Conservation (phyloP, 2,797 vertebrate genomes). For the Darevskia nairensis region DNA sequence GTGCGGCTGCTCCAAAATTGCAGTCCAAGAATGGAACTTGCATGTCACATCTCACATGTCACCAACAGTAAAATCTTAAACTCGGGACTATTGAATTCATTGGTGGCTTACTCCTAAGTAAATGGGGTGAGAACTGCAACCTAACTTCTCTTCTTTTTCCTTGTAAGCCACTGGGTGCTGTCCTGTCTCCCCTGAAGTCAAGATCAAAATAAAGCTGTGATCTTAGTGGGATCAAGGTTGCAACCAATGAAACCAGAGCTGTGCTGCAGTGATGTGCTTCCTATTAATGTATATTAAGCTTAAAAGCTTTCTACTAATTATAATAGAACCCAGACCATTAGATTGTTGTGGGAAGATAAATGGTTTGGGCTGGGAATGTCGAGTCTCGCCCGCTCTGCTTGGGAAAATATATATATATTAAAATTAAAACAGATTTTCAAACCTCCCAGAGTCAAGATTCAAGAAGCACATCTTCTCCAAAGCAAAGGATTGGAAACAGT, state of each 20-base stretch:
- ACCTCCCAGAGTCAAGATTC: background rate
- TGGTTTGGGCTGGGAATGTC: background rate
- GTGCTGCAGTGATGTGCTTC: background rate
- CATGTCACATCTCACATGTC: background rate
- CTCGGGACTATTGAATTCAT: no score
- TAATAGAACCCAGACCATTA: constrained; percentile 7
- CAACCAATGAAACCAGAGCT: background rate
- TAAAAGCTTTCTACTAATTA: background rate
- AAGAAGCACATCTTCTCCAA: background rate
- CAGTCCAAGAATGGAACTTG: background rate
- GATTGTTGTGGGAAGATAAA: background rate
- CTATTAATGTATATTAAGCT: background rate
- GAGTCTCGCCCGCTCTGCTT: accelerated
- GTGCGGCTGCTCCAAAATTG: no score
- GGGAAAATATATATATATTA: background rate
- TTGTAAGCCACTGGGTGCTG: background rate
- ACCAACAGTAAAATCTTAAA: no score
- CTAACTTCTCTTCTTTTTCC: background rate
- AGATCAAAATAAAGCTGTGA: background rate
- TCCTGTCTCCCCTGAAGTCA: background rate
- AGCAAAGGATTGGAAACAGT: background rate
- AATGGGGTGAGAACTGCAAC: no score
- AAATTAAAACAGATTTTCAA: constrained; percentile 5
- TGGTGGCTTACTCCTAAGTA: no score
- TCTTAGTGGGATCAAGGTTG: background rate